A percentile compares a stretch with the other conserved stretches of the same genome.
phyloP scores from a whole-genome alignment of 2,888 invertebrate species.

The Meteorus cinctellus region DNA sequence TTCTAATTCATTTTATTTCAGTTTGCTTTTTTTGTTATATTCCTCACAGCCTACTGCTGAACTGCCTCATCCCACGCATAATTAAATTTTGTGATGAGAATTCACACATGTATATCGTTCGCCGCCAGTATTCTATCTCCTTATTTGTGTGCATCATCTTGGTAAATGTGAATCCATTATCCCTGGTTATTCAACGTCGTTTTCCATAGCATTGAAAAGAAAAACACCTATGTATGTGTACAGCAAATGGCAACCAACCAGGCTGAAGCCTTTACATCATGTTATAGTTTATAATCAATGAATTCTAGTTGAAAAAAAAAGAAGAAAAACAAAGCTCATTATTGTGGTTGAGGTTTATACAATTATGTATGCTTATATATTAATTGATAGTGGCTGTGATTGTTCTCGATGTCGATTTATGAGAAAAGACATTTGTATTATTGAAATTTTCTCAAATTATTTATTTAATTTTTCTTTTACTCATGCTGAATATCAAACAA shows the following conservation, averaged over 20 bases:
- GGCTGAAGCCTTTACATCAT: not conserved
- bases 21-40: constrained; percentile 3
- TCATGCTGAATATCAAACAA: not conserved
- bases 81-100: not conserved
- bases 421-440: constrained; percentile 31
- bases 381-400: constrained; percentile 44
- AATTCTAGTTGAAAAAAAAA: not conserved
- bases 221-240: not conserved
- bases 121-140: not conserved
- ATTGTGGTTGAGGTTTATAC: constrained; percentile 20
- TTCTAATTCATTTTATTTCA: not conserved
- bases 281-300: not conserved
- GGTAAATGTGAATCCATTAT: not conserved
- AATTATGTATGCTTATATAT: constrained; percentile 39
- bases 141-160: not conserved
- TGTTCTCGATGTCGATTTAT: constrained; percentile 40
- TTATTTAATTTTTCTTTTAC: not conserved
- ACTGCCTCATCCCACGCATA: not conserved
- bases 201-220: not conserved
- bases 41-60: constrained; percentile 8
- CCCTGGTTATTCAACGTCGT: not conserved
- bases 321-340: constrained; percentile 14
- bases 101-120: constrained; percentile 7
- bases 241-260: not conserved
- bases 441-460: not conserved